Base-by-base conservation (phyloP, 2,797 vertebrate genomes). In the Eptatretus atami region DNA sequence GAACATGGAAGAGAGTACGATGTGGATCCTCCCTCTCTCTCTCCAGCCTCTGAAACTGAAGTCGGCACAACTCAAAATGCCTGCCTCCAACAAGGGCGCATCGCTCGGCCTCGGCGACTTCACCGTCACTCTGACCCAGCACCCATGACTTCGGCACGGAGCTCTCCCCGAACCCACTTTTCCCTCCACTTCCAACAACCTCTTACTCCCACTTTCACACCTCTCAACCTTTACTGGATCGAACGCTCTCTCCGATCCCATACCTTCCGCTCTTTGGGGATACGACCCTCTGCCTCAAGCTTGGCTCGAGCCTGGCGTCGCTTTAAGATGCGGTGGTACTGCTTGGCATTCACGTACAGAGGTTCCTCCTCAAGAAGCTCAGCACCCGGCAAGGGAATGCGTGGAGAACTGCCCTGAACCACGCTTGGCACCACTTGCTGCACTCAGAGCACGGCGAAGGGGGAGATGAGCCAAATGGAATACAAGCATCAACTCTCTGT, bases 301-400 rank as follows among this genome's bases (percentile, higher is more conserved):
- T 96, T 98, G 31, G 90, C 92, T 15, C 86, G 75, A 24, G 88
- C 87, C 71, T 98, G 92, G 55, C 78, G 73, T 69, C 90, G 80
- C 74, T 96, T 95, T 14, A 99, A 74, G 73, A 96, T 96, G 13
- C 79, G 74, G 68, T 82, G 80, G 67, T 82, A 82, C 68, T 82
- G 80, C 65, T 81, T 82, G 68, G 80, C 80, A 13, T 82, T 82
- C 52, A 82, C 80, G 2, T 81, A 99, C 1, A 96, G 78, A 15
- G 90, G 90, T 71, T 99, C 92, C 68, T 99, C 90, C 13, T 99
- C 90, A 1, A 99, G 79, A 87, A 96, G 86, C 69, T 96, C 90
- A 9, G 92, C 84, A 25, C 88, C 88, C 53, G 80, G 81, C 53
- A 99, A 67, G 65, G 74, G 90, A 68, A 99, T 99, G 66, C 92